phyloP scores from a whole-genome alignment of 37 sponge, comb jelly and placozoan genomes.

The Diacarnus erythraeanus region DNA sequence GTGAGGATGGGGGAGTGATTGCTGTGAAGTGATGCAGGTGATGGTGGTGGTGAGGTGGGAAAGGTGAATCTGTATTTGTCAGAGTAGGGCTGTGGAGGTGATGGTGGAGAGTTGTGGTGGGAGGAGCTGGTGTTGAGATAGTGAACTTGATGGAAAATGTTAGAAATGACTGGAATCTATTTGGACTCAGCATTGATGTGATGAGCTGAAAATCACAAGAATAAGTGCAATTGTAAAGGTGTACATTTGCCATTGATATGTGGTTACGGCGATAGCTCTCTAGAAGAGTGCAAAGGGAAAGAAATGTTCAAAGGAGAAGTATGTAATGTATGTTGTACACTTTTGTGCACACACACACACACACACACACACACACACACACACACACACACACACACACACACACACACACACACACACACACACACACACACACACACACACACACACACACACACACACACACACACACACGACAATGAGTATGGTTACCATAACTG shows the following conservation, averaged over 20 bases:
- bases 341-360: no score
- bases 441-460: no score
- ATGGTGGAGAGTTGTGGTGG: not conserved
- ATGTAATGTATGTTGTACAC: no score
- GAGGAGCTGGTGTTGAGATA: not conserved
- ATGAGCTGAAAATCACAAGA: not conserved
- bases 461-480: constrained; percentile 95
- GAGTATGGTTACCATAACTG: constrained; percentile 97
- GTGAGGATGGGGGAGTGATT: not conserved
- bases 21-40: not conserved
- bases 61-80: not conserved
- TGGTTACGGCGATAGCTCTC: not conserved
- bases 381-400: no score
- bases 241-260: no score
- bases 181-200: not conserved
- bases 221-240: no score
- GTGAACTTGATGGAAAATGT: not conserved
- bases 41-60: constrained; percentile 1
- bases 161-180: not conserved
- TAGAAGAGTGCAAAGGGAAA: not conserved
- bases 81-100: not conserved
- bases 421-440: no score
- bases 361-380: no score
- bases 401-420: no score
- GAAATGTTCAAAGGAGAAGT: no score